Percentiles rank a stretch among this genome's conserved stretches.
These are phyloP conservation scores for Penelope pileata DNA, from an alignment of 2,113 vertebrate genomes.

Conservation along the genomic window DNA sequence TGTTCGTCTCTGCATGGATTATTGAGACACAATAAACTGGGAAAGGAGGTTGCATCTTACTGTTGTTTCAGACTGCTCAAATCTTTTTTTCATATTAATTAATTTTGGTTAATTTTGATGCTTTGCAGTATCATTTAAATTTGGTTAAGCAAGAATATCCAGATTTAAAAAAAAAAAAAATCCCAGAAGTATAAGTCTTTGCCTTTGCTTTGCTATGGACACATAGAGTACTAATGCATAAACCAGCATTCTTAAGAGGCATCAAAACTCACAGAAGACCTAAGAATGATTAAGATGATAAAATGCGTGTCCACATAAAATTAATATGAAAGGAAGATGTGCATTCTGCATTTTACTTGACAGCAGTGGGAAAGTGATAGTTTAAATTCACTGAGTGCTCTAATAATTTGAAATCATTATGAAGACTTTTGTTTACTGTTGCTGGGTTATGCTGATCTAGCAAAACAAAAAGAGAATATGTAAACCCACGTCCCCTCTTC, in stretches of 20 bases:
- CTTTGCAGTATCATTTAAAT: not conserved
- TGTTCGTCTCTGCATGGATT: slow-evolving; percentile 1
- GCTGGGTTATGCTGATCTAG: too few relatives aligned
- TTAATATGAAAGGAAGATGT: not conserved
- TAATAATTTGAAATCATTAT: not conserved
- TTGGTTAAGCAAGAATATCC: not conserved
- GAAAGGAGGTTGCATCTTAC: not conserved
- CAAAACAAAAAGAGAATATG: not conserved
- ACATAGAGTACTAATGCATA: not conserved
- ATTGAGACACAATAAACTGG: not conserved
- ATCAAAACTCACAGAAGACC: not conserved
- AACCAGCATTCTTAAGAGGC: not conserved
- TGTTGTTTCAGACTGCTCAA: not conserved
- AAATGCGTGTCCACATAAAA: not conserved
- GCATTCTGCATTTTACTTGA: not conserved
- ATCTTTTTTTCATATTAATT: not conserved
- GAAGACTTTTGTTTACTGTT: not conserved
- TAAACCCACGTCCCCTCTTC: not conserved
- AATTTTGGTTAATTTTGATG: too few relatives aligned
- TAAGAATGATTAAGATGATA: not conserved
- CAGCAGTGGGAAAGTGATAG: not conserved
- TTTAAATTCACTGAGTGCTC: not conserved
- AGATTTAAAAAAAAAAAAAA: not conserved
- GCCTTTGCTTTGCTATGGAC: not conserved
- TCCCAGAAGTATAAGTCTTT: not conserved